Evolutionary conservation across 2,888 invertebrate species (phyloP).

Genomic region (Protodeltote pygarga): DNA sequence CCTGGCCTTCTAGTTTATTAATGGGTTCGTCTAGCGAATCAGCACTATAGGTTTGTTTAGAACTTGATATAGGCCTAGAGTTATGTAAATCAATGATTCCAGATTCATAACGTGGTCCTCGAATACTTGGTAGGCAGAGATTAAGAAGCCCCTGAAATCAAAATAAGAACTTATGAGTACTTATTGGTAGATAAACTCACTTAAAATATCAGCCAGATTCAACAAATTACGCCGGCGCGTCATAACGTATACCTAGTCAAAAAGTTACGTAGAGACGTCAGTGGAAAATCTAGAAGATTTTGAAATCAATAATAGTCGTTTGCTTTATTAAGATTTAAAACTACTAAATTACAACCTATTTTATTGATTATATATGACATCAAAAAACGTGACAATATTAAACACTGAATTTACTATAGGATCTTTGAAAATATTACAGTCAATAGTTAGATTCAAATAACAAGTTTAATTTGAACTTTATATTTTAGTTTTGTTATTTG

Average conservation of each 20-base stretch:
- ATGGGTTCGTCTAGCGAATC: slow-evolving; percentile 89
- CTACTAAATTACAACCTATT: too few relatives aligned
- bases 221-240: not conserved
- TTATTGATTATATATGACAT: too few relatives aligned
- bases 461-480: too few relatives aligned
- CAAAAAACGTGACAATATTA: too few relatives aligned
- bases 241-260: too few relatives aligned
- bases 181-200: not conserved
- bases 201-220: not conserved
- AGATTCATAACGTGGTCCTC: slow-evolving; percentile 71
- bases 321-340: too few relatives aligned
- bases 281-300: not conserved
- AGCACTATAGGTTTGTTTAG: slow-evolving; percentile 86
- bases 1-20: slow-evolving; percentile 80
- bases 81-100: slow-evolving; percentile 72
- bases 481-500: too few relatives aligned
- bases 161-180: not conserved
- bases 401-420: too few relatives aligned
- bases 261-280: not conserved
- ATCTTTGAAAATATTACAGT: too few relatives aligned
- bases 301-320: not conserved
- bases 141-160: slow-evolving; percentile 78
- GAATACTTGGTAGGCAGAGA: slow-evolving; percentile 71
- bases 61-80: slow-evolving; percentile 84
- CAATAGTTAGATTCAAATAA: too few relatives aligned